Base-by-base conservation (phyloP, 2,113 vertebrate species). In the Centrocercus urophasianus region DNA sequence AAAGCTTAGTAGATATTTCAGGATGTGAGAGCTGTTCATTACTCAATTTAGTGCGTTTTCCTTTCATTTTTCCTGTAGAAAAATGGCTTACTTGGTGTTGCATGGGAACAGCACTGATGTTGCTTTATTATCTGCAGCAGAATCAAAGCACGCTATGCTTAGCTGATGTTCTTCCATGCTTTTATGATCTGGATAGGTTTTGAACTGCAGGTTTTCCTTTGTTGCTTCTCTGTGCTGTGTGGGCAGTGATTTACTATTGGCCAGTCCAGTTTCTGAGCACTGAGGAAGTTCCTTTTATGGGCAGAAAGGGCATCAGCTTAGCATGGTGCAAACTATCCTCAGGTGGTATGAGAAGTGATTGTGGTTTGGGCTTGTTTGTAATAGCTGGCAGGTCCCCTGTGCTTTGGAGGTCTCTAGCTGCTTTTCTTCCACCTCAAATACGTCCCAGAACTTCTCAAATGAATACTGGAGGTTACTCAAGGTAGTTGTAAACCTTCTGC, bases 61-160 rank as follows among this genome's bases (percentile, higher is more conserved):
- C n/a, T 60, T 54, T 22, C n/a, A 60, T 15, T 60, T 60, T 60
- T n/a, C 21, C 10, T 34, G 13, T 20, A 32, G 34, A 52, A 57
- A 71, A 71, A 22, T 0, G 1, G 50, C 20, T 60, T 25, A 1
- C 9, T 0, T 1, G 61, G n/a, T 4, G 4, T 16, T 43, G 28
- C n/a, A 65, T 34, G 54, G 36, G 24, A 70, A 25, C 0, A 1
- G 28, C 40, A 17, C 36, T 56, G 67, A 8, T 43, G 10, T 34
- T 61, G 42, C 38, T 54, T 8, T n/a, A 25, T 6, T 30, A 28
- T 10, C 13, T 86, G 45, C 21, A 71, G 45, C 21, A 48, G 25
- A 21, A 48, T 48, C 47, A 11, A 48, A 21, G 47, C 10, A 10
- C 47, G 20, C 47, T 48, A 48, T 48, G 8, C 30, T 66, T 82